Conservation (phyloP, 2,797 vertebrate genomes). For the Diglossa cyanea region DNA sequence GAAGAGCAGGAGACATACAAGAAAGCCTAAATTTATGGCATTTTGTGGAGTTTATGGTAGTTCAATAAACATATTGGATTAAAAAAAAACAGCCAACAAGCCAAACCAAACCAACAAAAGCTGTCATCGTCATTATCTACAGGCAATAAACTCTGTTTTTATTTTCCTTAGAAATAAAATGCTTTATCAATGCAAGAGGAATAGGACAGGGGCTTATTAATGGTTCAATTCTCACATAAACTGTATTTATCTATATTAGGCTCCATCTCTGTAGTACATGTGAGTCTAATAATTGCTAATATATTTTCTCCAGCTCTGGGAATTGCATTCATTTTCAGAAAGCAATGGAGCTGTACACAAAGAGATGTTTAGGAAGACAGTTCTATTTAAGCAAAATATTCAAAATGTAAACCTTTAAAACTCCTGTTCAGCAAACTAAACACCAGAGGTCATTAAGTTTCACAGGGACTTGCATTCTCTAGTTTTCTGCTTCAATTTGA, state of each 20-base stretch:
- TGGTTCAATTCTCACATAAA: background rate
- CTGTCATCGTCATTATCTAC: background rate
- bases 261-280: background rate
- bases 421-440: background rate
- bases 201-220: background rate
- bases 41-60: background rate
- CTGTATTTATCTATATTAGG: background rate
- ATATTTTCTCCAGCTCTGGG: background rate
- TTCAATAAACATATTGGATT: background rate
- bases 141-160: background rate
- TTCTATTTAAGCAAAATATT: background rate
- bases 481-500: background rate
- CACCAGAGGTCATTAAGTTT: background rate
- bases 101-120: background rate
- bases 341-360: background rate
- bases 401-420: background rate
- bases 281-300: background rate
- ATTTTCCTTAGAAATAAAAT: background rate
- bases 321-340: background rate
- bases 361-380: background rate
- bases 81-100: background rate
- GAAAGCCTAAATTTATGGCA: background rate
- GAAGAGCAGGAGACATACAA: background rate
- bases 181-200: background rate
- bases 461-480: background rate